phyloP scores from a whole-genome alignment of 2,797 vertebrate genomes.

The Sebastolobus altivelis region DNA sequence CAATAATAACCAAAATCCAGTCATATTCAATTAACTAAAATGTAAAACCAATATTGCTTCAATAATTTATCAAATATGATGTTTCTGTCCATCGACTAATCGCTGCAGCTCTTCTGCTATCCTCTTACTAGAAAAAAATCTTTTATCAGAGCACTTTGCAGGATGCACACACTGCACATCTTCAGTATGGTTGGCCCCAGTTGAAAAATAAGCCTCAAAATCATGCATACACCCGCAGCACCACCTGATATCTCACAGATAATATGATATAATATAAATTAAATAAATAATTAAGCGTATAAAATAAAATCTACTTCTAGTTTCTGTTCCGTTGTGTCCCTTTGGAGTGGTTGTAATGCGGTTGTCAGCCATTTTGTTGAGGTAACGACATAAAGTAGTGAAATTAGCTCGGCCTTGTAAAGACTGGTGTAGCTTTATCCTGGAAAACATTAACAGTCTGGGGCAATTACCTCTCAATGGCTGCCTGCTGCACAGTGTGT shows the following conservation, averaged over 20 bases:
- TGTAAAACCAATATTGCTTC: too few species aligned
- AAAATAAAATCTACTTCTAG: neutral
- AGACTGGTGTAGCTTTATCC: conserved; percentile 64
- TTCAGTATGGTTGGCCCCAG: neutral
- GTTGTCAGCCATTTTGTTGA: conserved; percentile 62
- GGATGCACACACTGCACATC: neutral
- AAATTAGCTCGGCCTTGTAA: conserved; percentile 72
- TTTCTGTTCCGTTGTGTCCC: neutral
- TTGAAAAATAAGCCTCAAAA: neutral
- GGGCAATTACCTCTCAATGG: conserved; percentile 68
- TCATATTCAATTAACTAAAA: neutral
- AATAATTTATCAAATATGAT: too few species aligned
- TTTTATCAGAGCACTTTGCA: neutral
- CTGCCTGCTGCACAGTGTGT: conserved; percentile 59
- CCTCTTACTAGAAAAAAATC: neutral
- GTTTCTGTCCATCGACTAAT: neutral
- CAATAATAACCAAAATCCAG: neutral
- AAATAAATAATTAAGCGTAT: neutral
- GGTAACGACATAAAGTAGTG: conserved; percentile 64
- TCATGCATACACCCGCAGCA: neutral
- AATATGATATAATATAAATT: neutral
- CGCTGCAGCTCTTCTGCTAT: rapidly evolving
- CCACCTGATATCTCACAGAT: neutral
- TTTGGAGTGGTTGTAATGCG: conserved; percentile 34
- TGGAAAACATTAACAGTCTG: conserved; percentile 75